These are phyloP conservation scores for Meganola albula DNA, from an alignment of 2,888 invertebrate species.

Conservation along the genomic window DNA sequence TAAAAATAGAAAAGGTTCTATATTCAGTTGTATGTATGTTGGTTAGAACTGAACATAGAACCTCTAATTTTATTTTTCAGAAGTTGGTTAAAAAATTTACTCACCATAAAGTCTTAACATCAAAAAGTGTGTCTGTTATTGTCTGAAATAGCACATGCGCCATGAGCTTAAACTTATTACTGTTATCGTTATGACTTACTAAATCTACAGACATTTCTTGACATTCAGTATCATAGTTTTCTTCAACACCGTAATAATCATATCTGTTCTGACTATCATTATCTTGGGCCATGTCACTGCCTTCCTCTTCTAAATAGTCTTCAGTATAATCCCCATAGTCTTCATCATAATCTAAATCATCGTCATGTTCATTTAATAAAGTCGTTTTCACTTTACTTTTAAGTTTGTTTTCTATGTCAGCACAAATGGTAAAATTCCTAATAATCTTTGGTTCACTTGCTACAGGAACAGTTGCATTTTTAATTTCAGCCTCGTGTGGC, in stretches of 20 bases:
- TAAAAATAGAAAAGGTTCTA: conserved; percentile 1
- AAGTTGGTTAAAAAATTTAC: no score
- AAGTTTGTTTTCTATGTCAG: conserved; percentile 30
- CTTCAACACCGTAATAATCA: conserved; percentile 13
- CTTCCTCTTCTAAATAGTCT: conserved; percentile 12
- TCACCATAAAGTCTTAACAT: conserved; percentile 44
- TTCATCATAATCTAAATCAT: conserved; percentile 19
- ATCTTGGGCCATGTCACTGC: conserved; percentile 1
- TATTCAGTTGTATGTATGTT: no score
- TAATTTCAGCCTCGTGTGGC: background rate
- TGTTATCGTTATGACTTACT: conserved; percentile 8
- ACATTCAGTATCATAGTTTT: conserved; percentile 6
- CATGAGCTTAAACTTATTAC: conserved; percentile 30
- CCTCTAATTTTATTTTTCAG: no score
- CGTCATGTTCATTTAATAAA: conserved; percentile 3
- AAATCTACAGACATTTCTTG: conserved; percentile 2
- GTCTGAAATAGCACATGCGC: conserved; percentile 30
- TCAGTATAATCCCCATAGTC: conserved; percentile 20
- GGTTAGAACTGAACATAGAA: no score
- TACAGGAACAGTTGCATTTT: background rate
- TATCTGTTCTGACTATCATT: conserved; percentile 22
- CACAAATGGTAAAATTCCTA: conserved; percentile 36
- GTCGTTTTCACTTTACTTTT: conserved; percentile 3
- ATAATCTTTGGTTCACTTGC: conserved; percentile 31
- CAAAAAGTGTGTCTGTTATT: conserved; percentile 31